Evolutionary conservation across 2,797 vertebrate genomes (phyloP).

Genomic region (Ataeniobius toweri): DNA sequence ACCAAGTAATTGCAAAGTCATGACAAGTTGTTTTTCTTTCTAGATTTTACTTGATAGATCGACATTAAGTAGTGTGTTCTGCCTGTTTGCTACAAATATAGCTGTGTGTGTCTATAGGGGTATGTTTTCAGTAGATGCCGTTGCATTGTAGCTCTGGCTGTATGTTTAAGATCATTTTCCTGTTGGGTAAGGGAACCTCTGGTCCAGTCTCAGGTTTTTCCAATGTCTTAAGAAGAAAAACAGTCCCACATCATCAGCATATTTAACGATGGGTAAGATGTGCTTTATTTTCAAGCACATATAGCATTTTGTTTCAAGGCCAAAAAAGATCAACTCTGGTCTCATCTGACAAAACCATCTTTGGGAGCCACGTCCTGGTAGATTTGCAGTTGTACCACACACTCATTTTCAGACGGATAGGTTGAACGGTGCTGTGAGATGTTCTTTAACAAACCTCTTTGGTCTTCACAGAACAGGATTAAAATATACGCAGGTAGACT

Average conservation of each 20-base stretch:
- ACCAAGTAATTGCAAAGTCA: conserved; percentile 1
- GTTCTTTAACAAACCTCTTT: neutral
- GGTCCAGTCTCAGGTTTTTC: neutral
- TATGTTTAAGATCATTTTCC: neutral
- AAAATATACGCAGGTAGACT: neutral
- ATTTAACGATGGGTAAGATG: neutral
- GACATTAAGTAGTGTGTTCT: neutral
- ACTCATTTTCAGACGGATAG: neutral
- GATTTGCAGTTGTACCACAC: neutral
- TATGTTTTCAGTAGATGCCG: neutral
- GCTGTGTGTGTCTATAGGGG: neutral
- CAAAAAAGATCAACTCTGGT: neutral
- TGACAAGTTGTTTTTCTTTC: neutral
- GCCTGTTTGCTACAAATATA: neutral
- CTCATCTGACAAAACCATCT: neutral
- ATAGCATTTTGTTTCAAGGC: neutral
- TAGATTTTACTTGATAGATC: neutral
- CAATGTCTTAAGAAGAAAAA: neutral
- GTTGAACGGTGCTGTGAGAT: neutral
- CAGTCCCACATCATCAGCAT: neutral
- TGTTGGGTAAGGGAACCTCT: neutral
- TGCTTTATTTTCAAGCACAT: neutral
- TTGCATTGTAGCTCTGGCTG: neutral
- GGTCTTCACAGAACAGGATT: neutral
- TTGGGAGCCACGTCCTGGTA: neutral